A percentile compares a stretch with the other conserved stretches of the same genome.
Evolutionary conservation across 1,140 invertebrate genomes (phyloP).

Genomic region (Apis mellifera): DNA sequence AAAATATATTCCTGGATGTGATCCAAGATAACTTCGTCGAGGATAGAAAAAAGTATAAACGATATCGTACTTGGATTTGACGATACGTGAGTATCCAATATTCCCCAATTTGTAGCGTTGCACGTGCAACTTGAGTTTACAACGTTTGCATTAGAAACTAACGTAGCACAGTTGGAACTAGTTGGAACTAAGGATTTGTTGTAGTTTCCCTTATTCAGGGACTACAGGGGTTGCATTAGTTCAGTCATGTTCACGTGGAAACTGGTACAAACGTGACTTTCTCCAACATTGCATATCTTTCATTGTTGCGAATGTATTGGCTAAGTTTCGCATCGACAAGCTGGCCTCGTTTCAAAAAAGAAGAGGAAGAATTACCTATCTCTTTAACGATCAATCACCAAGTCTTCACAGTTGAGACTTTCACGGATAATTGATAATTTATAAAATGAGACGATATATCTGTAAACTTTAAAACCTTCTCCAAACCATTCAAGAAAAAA

Average conservation of each 20-base stretch:
- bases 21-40: too few relatives aligned
- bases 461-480: too few relatives aligned
- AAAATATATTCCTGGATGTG: too few relatives aligned
- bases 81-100: neutral
- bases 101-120: neutral
- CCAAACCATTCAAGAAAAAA: too few relatives aligned
- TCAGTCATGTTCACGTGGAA: neutral
- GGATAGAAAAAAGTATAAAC: too few relatives aligned
- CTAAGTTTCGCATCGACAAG: neutral
- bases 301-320: neutral
- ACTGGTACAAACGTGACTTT: neutral
- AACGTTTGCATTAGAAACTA: neutral
- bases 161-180: neutral
- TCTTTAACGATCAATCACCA: neutral
- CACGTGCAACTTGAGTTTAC: neutral
- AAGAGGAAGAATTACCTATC: neutral
- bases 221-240: neutral
- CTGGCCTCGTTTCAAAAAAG: neutral
- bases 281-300: neutral
- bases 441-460: neutral
- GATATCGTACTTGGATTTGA: neutral
- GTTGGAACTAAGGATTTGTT: neutral
- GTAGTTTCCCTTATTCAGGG: neutral
- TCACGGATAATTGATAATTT: neutral
- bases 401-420: neutral